Percentiles rank a stretch among this genome's conserved stretches.
phyloP scores from a whole-genome alignment of 1,140 invertebrate genomes.

The Gryllus bimaculatus region DNA sequence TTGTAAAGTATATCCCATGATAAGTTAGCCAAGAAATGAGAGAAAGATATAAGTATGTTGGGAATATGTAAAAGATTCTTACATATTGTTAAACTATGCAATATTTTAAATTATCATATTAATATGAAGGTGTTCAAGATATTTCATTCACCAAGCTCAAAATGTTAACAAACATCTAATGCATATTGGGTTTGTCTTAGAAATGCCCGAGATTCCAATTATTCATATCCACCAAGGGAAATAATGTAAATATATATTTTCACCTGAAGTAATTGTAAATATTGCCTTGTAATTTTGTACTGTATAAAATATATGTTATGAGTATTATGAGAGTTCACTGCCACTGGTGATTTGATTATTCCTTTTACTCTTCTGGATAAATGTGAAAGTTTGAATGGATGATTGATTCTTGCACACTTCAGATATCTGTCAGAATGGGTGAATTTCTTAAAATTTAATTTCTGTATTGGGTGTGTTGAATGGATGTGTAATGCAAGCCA shows the following conservation, averaged over 20 bases:
- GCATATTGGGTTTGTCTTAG: neutral
- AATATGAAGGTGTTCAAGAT: neutral
- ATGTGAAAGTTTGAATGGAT: neutral
- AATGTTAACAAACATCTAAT: neutral
- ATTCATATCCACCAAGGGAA: neutral
- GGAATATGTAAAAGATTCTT: neutral
- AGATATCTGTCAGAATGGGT: neutral
- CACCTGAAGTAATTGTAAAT: conserved; percentile 1
- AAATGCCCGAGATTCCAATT: neutral
- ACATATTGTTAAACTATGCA: neutral
- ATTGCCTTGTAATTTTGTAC: conserved; percentile 1
- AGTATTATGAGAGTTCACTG: conserved; percentile 4
- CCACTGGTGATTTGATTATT: neutral
- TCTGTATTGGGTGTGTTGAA: neutral
- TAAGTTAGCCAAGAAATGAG: too few relatives aligned
- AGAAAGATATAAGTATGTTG: neutral
- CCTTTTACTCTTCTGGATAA: neutral
- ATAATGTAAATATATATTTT: neutral
- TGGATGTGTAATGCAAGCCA: neutral
- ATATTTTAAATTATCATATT: neutral
- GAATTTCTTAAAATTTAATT: neutral
- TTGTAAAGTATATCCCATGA: neutral
- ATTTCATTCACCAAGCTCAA: neutral
- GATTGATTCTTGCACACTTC: neutral
- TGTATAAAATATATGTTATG: neutral